These are phyloP conservation scores for Pampusana beccarii DNA, from an alignment of 2,113 vertebrate species.

Conservation along the genomic window DNA sequence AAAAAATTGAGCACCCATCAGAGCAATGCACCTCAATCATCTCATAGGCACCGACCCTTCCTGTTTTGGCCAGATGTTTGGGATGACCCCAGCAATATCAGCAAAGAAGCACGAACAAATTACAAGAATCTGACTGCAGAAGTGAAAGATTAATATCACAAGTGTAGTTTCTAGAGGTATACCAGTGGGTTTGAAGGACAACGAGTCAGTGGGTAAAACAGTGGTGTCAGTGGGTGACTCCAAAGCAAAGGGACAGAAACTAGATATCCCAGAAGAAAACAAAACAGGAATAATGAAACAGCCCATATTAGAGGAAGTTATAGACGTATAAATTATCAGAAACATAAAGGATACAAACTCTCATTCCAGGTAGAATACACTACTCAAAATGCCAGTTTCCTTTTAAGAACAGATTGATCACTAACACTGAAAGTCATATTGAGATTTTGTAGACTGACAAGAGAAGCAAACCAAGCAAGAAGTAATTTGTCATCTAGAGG, in stretches of 20 bases:
- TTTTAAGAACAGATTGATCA: neutral
- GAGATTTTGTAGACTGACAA: neutral
- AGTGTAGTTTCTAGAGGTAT: neutral
- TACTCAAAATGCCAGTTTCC: neutral
- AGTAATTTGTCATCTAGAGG: neutral
- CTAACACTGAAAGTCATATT: neutral
- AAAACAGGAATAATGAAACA: neutral
- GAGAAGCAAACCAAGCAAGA: neutral
- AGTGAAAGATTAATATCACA: neutral
- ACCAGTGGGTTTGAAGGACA: neutral
- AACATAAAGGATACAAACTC: neutral
- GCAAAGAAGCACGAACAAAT: neutral
- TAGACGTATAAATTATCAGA: neutral
- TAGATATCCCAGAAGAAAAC: neutral
- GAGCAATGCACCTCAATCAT: neutral
- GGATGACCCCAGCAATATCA: neutral
- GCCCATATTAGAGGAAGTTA: neutral
- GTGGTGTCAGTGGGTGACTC: neutral
- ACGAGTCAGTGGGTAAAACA: neutral
- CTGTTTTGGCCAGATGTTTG: neutral
- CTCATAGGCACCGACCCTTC: neutral
- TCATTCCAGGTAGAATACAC: neutral
- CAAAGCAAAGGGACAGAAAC: neutral
- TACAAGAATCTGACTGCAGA: neutral
- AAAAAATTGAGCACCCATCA: neutral